Evolutionary conservation across 1,140 invertebrate species (phyloP), one percentile per base, ranked within the genome.

Genomic region (Cryptotermes secundus): DNA sequence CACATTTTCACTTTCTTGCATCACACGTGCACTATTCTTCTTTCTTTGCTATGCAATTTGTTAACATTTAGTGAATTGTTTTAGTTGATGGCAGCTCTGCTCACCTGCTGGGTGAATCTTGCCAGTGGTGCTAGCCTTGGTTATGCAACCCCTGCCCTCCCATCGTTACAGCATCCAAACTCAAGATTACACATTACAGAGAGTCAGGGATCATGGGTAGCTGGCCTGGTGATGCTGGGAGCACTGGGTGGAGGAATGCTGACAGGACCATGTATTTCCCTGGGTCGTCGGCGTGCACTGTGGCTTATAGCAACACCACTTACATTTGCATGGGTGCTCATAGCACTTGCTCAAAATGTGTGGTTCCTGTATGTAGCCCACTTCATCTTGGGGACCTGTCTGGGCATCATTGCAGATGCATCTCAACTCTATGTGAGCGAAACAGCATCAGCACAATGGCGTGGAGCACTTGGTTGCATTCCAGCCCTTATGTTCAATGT

Each of bases 341-440:
- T 89, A 12, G 88, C 89, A 24, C 87, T 89, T 80, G 89, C 90
- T 36, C 87, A 86, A 79, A 86, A 88, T 83, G 88, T 90, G 31
- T 88, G 88, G 87, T 88, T 88, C 87, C 88, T 90, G 85, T 90
- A 89, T 86, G 86, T 87, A 81, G 89, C 89, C 12, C 83, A 86
- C 53, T 31, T 83, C 34, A 35, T 85, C 7, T 35, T 84, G 65
- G 85, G 85, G 10, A 65, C 83, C 3, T 85, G 84, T 49, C n/a
- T 86, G 24, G 85, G 84, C 26, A 65, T 86, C 12, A 85, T 79
- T 49, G 36, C 42, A 6, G 82, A 84, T 80, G 83, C 86, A 34
- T 85, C 86, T n/a, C 87, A 89, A 86, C 89, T 93, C 36, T 93
- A 93, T 86, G 89, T 93, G 34, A 91, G 91, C 85, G 93, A 93